Evolutionary conservation across 2,888 invertebrate genomes (phyloP), one percentile per base, ranked within the genome.

Genomic region (Lepidonotus clava): DNA sequence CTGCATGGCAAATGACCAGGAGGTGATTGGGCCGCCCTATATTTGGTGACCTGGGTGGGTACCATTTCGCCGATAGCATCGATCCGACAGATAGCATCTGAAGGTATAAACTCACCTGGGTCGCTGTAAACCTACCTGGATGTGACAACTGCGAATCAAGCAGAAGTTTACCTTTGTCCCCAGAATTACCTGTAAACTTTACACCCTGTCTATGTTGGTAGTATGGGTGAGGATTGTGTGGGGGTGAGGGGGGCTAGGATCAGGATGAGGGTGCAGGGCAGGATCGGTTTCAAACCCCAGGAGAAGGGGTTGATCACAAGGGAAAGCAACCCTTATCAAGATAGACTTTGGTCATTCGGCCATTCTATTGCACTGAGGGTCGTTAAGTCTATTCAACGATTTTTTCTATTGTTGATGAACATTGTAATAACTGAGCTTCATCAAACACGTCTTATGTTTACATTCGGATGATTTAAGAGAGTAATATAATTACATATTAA

Each of bases 91-190:
- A 80, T 80, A 71, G 46, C 32, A 80, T 80, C 80, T 80, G 41
- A 11, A 32, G 80, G 51, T 80, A 80, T 80, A 80, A 46, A 80
- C 80, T 32, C 80, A 80, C 18, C 46, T 18, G 80, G 46, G 46
- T 51, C 51, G 34, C 80, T 80, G 80, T 80, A 80, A 80, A 80
- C 46, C 38, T 46, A 80, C 46, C 51, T 46, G 80, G 51, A 41
- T 80, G 80, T 80, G 80, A 80, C 80, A 80, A 51, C 46, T 80
- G 80, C 24, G 80, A 80, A 80, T 46, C 80, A 46, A 34, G 24
- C 41, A 46, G 41, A 80, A 46, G 41, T 28, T n/a, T n/a, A 41
- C 80, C 46, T 80, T 80, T 80, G 80, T 80, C 46, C 80, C 46
- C 24, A 80, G 46, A 71, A 71, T 71, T 71, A 36, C 36, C 71